Evolutionary conservation across 2,888 invertebrate genomes (phyloP), one percentile per base, ranked within the genome.

Genomic region (Hemithea aestivaria): DNA sequence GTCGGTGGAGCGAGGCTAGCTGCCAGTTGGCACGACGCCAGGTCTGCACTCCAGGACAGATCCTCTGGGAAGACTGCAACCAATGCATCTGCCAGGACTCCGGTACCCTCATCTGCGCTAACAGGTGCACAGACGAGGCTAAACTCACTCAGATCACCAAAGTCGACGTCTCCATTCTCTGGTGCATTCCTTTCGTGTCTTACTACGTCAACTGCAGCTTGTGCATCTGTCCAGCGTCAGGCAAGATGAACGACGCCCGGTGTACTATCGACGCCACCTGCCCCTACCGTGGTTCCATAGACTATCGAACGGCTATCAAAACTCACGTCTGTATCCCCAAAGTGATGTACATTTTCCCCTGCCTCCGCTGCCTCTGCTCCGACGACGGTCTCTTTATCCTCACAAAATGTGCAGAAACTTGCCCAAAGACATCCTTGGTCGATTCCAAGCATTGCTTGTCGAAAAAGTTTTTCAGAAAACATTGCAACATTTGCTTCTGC

Each of bases 191-290:
- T 0, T 76, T 74, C 28, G 69, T 64, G 29, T 69, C 75, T 1
- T 85, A 82, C 38, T 78, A 76, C 44, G 45, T 80, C 0, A 77
- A 83, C 32, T 87, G 87, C 37, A 78, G 67, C 31, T 55, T 82
- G 0, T 87, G 87, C 28, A 56, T 75, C 1, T 87, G 87, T 36
- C 75, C 85, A 9, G 73, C 69, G 0, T 73, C 81, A 2, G 85
- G 83, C 0, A 57, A 47, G 25, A 68, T 74, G 27, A 48, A 56
- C 0, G 73, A 79, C 30, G 76, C 79, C 0, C 62, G 66, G 0
- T 89, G 89, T 44, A 73, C 75, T 3, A 51, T 52, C 12, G 78
- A 83, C 27, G 50, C 61, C 0, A 77, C 80, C 1, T 85, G 84
- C 29, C 49, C 62, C 1, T 41, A 61, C 2, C 51, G 66, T 40